Percentiles rank a stretch among this genome's conserved stretches.
Conservation (phyloP, 2,797 vertebrate genomes). For the Rhinella marina region DNA sequence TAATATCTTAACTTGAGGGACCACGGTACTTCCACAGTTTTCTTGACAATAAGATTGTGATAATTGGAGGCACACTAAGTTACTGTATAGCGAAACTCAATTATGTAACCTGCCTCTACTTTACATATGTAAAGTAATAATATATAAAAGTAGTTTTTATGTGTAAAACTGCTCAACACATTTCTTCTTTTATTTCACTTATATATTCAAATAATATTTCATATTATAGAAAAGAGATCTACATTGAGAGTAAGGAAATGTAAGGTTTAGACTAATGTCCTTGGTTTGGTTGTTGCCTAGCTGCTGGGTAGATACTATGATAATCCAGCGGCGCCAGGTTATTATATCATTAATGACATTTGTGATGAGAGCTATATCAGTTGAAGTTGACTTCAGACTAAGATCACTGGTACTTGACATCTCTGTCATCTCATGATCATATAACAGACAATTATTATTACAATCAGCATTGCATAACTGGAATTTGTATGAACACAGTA, state of each 20-base stretch:
- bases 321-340: neutral
- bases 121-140: no score
- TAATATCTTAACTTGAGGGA: no score
- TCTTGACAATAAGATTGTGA: no score
- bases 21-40: no score
- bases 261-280: neutral
- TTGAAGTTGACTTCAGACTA: neutral
- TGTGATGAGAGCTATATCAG: neutral
- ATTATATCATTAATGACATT: neutral
- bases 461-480: neutral
- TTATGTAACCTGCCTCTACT: no score
- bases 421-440: slow-evolving; percentile 12
- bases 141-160: no score
- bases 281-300: no score
- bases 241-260: neutral
- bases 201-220: neutral
- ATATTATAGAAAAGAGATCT: neutral
- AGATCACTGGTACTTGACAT: neutral
- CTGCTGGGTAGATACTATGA: neutral
- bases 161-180: no score
- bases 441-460: neutral
- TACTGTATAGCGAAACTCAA: no score
- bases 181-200: no score
- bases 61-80: no score
- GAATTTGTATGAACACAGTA: neutral